Conservation (phyloP, 2,113 vertebrate genomes). For the Aldabrachelys gigantea region DNA sequence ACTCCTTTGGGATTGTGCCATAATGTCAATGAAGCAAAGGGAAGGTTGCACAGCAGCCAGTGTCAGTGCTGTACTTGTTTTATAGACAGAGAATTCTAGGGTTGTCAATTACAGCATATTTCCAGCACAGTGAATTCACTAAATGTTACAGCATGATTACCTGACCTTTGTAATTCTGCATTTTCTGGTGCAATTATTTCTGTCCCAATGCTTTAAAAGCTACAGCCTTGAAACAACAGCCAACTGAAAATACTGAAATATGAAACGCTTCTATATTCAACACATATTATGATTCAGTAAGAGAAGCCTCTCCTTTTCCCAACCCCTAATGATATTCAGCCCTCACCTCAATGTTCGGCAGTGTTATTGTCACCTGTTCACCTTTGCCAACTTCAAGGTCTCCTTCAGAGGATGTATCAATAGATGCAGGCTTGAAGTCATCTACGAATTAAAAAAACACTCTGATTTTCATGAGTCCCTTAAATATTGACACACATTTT, state of each 20-base stretch:
- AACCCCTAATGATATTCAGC: rapidly evolving
- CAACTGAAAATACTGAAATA: not conserved
- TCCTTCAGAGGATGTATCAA: conserved; percentile 95
- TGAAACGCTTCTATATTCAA: not conserved
- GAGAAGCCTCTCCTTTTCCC: not conserved
- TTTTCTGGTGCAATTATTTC: not conserved
- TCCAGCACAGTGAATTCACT: not conserved
- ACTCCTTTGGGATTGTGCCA: conserved; percentile 41
- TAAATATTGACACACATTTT: not conserved
- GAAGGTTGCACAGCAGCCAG: conserved; percentile 51
- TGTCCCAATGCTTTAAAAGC: not conserved
- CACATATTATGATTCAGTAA: not conserved
- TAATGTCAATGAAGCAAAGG: conserved; percentile 45
- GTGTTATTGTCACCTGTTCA: conserved; percentile 96
- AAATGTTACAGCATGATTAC: conserved; percentile 42
- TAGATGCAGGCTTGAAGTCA: conserved; percentile 99
- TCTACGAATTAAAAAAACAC: conserved; percentile 80
- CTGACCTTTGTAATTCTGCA: not conserved
- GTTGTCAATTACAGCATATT: conserved; percentile 51
- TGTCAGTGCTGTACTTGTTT: conserved; percentile 29
- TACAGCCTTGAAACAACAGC: not conserved
- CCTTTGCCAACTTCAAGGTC: conserved; percentile 97
- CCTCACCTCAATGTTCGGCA: conserved; percentile 96
- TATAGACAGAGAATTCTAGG: conserved; percentile 40
- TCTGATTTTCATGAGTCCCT: conserved; percentile 30